Base-by-base conservation (phyloP, 2,113 vertebrate species). In the Brienomyrus longianalis region DNA sequence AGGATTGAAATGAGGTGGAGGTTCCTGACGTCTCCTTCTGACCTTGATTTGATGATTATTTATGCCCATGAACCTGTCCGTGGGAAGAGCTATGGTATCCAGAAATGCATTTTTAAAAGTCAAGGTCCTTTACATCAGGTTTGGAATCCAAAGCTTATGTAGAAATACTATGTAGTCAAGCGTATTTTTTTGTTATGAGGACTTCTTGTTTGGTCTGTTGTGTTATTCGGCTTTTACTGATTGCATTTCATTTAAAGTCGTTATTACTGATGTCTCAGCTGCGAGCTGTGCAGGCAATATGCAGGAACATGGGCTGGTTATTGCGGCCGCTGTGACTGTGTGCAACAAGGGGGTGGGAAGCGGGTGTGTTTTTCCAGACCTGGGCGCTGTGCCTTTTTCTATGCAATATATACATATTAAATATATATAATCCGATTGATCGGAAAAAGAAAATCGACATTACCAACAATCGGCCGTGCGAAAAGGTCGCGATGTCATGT, bases 371-470 rank as follows among this genome's bases (percentile, higher is more conserved):
- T 45, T 50, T 47, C 89, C 86, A 88, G 86, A 39, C 89, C 87
- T 86, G 86, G 84, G 74, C 86, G 86, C 91, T 89, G 93, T 99
- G 98, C 98, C 98, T 99, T 99, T 95, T 98, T 98, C 98, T 99
- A 99, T 99, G 98, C 98, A 99, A 99, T 97, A 97, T 80, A 80
- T 70, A 70, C 62, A 70, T 31, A 70, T 70, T 31, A 66, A 27
- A 70, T 70, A 70, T 80, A 96, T 97, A 97, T 96, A 97, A 96
- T 97, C 94, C 93, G 95, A 94, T 94, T 96, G 95, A 96, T 97
- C 95, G 95, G 96, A 92, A 93, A 89, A 91, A 91, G 94, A 91
- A 70, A 92, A 93, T 93, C 92, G 93, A 92, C 92, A 93, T 90
- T 90, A 96, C 97, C 47, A 86, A 52, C 74, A 80, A 50, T 54